Percentiles rank a stretch among this genome's conserved stretches.
These are phyloP conservation scores for Lepidonotus clava DNA, from an alignment of 2,888 invertebrate genomes.

Conservation along the genomic window DNA sequence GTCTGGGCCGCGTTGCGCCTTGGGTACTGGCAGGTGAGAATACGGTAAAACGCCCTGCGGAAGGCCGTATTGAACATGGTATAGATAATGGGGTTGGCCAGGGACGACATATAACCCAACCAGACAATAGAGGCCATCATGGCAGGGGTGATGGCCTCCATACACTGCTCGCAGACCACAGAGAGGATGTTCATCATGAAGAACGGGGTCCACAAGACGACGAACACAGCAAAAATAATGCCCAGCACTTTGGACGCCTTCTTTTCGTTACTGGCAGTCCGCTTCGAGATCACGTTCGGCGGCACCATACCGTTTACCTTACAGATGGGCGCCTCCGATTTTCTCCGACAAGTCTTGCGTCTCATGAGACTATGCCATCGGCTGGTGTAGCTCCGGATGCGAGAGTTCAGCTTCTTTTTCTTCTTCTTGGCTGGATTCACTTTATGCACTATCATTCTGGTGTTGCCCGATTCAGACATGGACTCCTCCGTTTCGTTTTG, in stretches of 20 bases:
- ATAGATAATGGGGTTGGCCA: conserved; percentile 80
- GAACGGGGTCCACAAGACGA: conserved; percentile 79
- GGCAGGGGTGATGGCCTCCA: conserved; percentile 69
- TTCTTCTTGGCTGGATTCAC: conserved; percentile 4
- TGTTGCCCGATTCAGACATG: conserved; percentile 11
- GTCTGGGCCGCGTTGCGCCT: conserved; percentile 35
- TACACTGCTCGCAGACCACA: conserved; percentile 72
- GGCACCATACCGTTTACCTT: conserved; percentile 35
- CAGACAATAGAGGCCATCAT: conserved; percentile 77
- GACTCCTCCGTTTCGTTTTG: conserved; percentile 37
- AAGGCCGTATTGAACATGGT: conserved; percentile 80
- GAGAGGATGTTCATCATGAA: conserved; percentile 77
- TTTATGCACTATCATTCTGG: neutral
- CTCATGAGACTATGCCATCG: conserved; percentile 1
- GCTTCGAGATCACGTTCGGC: conserved; percentile 61
- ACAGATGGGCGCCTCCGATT: neutral
- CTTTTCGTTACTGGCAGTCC: conserved; percentile 72
- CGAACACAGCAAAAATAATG: conserved; percentile 79
- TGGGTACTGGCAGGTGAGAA: conserved; percentile 72
- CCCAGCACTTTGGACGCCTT: conserved; percentile 80
- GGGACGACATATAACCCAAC: conserved; percentile 79
- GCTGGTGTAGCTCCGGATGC: neutral
- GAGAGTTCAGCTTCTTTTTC: neutral
- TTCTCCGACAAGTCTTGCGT: neutral
- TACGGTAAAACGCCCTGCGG: conserved; percentile 75